A percentile compares a stretch with the other conserved stretches of the same genome.
Evolutionary conservation across 2,888 invertebrate genomes (phyloP).

Genomic region (Tetropium fuscum): DNA sequence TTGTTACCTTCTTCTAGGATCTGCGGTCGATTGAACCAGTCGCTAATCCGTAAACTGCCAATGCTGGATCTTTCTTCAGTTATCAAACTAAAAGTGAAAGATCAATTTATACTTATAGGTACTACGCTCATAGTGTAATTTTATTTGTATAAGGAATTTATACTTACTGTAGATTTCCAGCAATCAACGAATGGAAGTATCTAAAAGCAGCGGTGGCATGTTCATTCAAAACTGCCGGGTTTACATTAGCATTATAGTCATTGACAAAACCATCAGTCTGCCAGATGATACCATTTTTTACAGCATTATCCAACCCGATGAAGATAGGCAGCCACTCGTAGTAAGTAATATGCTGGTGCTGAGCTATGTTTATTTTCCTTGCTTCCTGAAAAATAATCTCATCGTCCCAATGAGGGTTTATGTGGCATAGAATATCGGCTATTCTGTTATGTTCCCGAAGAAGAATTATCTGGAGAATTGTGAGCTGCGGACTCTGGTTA

Average conservation of each 20-base stretch:
- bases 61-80: slow-evolving; percentile 69
- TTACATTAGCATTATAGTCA: slow-evolving; percentile 75
- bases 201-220: slow-evolving; percentile 81
- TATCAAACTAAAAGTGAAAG: slow-evolving; percentile 69
- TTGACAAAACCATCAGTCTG: slow-evolving; percentile 72
- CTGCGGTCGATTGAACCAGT: slow-evolving; percentile 77
- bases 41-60: slow-evolving; percentile 75
- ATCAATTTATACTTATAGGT: not conserved
- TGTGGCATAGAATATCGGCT: slow-evolving; percentile 69
- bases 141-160: not conserved
- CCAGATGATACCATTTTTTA: slow-evolving; percentile 74
- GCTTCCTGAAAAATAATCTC: slow-evolving; percentile 81
- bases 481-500: slow-evolving; percentile 80
- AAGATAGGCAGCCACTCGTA: slow-evolving; percentile 83
- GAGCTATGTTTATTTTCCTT: slow-evolving; percentile 75
- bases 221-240: slow-evolving; percentile 76
- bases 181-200: slow-evolving; percentile 79
- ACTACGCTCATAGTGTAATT: not conserved
- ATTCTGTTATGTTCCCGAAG: slow-evolving; percentile 82
- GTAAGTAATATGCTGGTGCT: slow-evolving; percentile 80
- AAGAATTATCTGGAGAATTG: slow-evolving; percentile 75
- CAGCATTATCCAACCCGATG: slow-evolving; percentile 74
- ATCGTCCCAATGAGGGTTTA: slow-evolving; percentile 84
- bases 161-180: slow-evolving; percentile 77
- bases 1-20: slow-evolving; percentile 74